Conservation (phyloP, 1,140 invertebrate genomes). For the Coenobita brevimanus region DNA sequence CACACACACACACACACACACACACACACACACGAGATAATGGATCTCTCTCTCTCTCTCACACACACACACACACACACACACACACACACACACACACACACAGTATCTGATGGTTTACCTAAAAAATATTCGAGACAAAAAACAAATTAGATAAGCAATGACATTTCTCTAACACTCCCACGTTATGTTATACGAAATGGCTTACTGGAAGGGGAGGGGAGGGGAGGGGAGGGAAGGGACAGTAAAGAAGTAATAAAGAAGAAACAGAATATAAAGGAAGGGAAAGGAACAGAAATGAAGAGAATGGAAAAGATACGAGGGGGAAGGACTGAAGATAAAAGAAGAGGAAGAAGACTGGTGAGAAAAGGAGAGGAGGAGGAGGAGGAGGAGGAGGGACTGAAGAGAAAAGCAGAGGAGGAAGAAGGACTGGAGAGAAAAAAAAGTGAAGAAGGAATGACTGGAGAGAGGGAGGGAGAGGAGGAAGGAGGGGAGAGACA, state of each 20-base stretch:
- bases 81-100: no score
- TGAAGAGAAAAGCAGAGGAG: not conserved
- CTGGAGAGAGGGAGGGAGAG: not conserved
- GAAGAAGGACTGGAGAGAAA: not conserved
- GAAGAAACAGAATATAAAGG: not conserved
- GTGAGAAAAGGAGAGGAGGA: not conserved
- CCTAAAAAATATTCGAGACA: no score
- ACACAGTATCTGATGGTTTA: no score
- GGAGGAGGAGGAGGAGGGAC: not conserved
- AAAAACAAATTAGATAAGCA: no score
- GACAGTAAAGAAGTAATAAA: not conserved
- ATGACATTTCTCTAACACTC: no score
- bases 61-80: no score
- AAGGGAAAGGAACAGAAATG: not conserved
- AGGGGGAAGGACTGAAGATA: not conserved
- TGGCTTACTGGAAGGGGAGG: conserved; percentile 5
- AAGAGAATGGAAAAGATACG: not conserved
- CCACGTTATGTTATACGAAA: no score
- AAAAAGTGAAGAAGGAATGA: conserved; percentile 12
- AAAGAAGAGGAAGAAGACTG: not conserved
- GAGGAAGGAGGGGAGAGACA: not conserved
- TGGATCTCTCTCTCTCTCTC: no score
- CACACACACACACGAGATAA: no score
- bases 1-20: no score
- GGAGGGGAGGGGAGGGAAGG: not conserved